Evolutionary conservation across 2,113 vertebrate species (phyloP).

Genomic region (Empidonax alnorum): DNA sequence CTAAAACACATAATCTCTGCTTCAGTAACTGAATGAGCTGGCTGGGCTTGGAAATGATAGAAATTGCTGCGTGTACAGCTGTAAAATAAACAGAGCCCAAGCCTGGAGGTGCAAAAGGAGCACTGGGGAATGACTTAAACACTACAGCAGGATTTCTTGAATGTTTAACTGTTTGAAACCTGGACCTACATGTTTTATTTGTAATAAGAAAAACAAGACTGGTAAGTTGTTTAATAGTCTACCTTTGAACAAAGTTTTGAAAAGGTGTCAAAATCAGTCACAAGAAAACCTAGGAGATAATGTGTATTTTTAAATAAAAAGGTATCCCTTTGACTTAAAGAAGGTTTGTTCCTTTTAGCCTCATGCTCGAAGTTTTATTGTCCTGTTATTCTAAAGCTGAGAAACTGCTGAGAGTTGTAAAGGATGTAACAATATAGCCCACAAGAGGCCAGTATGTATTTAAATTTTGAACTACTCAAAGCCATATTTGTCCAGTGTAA

Average conservation of each 20-base stretch:
- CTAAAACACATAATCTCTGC: neutral
- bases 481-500: neutral
- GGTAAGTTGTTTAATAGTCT: neutral
- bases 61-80: neutral
- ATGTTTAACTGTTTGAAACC: neutral
- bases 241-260: neutral
- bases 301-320: neutral
- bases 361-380: neutral
- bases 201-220: neutral
- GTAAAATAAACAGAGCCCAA: neutral
- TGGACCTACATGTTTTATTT: neutral
- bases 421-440: constrained; percentile 23
- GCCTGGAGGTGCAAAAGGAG: neutral
- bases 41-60: neutral
- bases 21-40: neutral
- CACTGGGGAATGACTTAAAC: neutral
- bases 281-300: neutral
- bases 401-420: neutral
- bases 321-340: neutral
- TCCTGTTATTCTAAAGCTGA: neutral
- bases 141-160: neutral
- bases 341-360: neutral
- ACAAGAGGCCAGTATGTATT: constrained; percentile 43
- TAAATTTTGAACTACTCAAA: neutral
- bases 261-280: neutral